A percentile compares a stretch with the other conserved stretches of the same genome.
phyloP scores from a whole-genome alignment of 1,140 invertebrate species.

The Dinothrombium tinctorium region DNA sequence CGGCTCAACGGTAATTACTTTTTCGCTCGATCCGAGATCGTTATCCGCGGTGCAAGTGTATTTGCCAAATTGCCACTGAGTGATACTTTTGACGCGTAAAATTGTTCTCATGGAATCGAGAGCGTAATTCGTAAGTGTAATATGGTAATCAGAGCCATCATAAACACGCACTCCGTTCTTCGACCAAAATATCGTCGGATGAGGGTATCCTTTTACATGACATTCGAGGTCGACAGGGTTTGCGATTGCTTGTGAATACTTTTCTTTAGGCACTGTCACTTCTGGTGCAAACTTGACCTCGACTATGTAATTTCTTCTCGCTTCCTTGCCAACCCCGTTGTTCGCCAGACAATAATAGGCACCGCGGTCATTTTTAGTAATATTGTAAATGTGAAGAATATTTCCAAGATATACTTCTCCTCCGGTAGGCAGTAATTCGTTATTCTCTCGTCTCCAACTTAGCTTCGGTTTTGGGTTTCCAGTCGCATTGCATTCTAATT shows the following conservation, averaged over 20 bases:
- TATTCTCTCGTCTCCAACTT: slow-evolving; percentile 75
- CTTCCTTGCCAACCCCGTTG: slow-evolving; percentile 49
- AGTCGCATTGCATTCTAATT: slow-evolving; percentile 61
- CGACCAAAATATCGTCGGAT: slow-evolving; percentile 54
- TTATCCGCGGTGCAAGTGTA: slow-evolving; percentile 69
- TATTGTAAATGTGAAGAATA: slow-evolving; percentile 41
- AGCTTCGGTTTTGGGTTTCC: slow-evolving; percentile 49
- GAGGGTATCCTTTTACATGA: slow-evolving; percentile 72
- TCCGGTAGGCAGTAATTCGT: slow-evolving; percentile 60
- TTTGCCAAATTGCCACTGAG: slow-evolving; percentile 61
- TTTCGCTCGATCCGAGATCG: slow-evolving; percentile 49
- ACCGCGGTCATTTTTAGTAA: slow-evolving; percentile 61
- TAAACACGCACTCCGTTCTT: slow-evolving; percentile 48
- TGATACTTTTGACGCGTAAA: slow-evolving; percentile 59
- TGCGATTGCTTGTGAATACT: slow-evolving; percentile 55
- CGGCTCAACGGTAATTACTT: slow-evolving; percentile 47
- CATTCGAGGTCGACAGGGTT: slow-evolving; percentile 81
- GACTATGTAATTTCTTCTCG: slow-evolving; percentile 57
- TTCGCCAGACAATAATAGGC: slow-evolving; percentile 84
- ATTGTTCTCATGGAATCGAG: slow-evolving; percentile 73
- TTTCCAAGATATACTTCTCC: slow-evolving; percentile 29
- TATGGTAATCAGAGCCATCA: slow-evolving; percentile 65
- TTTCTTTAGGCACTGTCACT: slow-evolving; percentile 22
- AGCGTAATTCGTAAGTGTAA: slow-evolving; percentile 65
- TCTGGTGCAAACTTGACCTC: slow-evolving; percentile 61